Base-by-base conservation (phyloP, 64 coral and sea anemone species). In the Montipora sp. region DNA sequence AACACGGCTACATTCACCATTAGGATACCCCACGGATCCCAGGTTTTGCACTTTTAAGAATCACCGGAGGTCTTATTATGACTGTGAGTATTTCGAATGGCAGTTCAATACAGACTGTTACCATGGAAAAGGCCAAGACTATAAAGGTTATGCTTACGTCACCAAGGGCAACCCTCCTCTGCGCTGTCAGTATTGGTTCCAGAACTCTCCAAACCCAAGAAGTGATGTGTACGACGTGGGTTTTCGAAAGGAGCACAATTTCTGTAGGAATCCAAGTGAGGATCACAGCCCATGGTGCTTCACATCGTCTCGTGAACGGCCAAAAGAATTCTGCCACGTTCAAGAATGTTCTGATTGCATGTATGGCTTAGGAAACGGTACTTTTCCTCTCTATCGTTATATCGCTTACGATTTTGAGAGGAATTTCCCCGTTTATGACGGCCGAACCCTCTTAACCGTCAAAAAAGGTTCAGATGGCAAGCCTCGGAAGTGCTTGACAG, bases 1-100 rank as follows among this genome's bases (percentile, higher is more conserved):
- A 7, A 98, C 95, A 11, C 87, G 93, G 78, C 66, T 98, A 5
- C 95, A 98, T 21, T 98, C 95, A 1, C 95, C 95, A 0, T 47
- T 98, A 71, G 95, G 95, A 3, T 98, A 98, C 47, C 95, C 95
- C 3, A 98, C 95, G 3, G 95, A 98, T 84, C 95, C 95, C 36
- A 73, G 76, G 5, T 18, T 94, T 15, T 98, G 95, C n/a, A 74
- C 51, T 11, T 98, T 83, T 74, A 89, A 93, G 3, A 2, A 0
- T 0, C 43, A 69, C 2, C 92, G 9, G 11, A 60, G 59, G 16
- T 19, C n/a, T 0, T 27, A 0, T 27, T 27, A 27, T 27, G 27
- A 27, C 27, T 98, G 95, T 55, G 59, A 79, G 44, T 83, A 80
- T 89, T 98, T 89, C 44, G 73, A 90, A 67, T 98, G 95, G 95